These are phyloP conservation scores for Neotoxoptera formosana DNA, from an alignment of 1,140 invertebrate genomes.

Conservation along the genomic window DNA sequence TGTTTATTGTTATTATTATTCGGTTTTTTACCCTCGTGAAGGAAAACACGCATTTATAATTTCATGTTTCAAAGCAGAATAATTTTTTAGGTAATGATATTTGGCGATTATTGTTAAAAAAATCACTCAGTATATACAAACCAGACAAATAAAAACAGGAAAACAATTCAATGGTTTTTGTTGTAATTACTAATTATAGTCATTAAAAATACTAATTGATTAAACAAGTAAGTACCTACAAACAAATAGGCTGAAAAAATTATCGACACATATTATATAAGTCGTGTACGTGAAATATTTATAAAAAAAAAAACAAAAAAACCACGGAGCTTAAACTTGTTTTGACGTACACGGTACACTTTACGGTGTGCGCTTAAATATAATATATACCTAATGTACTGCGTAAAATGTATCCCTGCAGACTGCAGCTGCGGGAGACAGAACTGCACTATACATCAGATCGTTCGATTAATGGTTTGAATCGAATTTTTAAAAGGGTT, in stretches of 20 bases:
- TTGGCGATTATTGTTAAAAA: too few species aligned
- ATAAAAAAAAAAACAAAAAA: not conserved
- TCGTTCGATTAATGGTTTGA: not conserved
- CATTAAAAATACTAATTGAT: too few species aligned
- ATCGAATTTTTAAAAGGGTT: constrained; percentile 10
- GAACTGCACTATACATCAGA: not conserved
- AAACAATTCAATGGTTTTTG: not conserved
- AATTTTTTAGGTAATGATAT: not conserved
- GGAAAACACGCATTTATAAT: not conserved
- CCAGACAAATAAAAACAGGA: not conserved
- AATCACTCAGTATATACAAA: not conserved
- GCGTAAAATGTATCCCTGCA: not conserved
- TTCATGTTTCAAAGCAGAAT: not conserved
- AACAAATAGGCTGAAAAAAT: not conserved
- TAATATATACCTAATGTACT: not conserved
- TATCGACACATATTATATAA: not conserved
- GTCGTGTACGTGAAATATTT: not conserved
- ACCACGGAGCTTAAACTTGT: not conserved
- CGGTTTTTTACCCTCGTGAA: not conserved
- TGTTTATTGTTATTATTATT: too few species aligned
- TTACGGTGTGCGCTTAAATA: too few species aligned
- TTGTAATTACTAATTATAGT: not conserved
- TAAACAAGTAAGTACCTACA: too few species aligned
- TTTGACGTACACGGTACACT: not conserved
- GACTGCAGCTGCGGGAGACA: not conserved